Evolutionary conservation across 2,797 vertebrate genomes (phyloP).

Genomic region (Pempheris klunzingeri): DNA sequence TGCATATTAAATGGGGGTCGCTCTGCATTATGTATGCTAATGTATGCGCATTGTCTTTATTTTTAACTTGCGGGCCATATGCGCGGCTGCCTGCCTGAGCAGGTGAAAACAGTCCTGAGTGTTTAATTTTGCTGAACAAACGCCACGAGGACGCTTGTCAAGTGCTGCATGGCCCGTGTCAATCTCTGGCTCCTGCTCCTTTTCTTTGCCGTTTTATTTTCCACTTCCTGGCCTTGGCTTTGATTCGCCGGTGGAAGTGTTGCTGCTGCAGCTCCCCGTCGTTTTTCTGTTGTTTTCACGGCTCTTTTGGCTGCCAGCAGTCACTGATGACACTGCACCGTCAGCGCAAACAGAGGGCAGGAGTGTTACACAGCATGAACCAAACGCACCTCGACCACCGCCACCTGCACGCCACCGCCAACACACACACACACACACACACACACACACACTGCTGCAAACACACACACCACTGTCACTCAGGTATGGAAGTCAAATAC

Average conservation of each 20-base stretch:
- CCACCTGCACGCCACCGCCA: constrained; percentile 31
- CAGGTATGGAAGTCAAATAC: background rate
- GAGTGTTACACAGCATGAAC: constrained; percentile 53
- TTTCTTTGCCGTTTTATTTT: background rate
- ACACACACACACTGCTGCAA: background rate
- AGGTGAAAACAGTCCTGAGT: constrained; percentile 86
- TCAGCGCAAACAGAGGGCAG: constrained; percentile 70
- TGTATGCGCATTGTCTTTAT: constrained; percentile 95
- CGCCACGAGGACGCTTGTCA: constrained; percentile 75
- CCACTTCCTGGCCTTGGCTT: constrained; percentile 49
- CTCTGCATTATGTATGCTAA: constrained; percentile 93
- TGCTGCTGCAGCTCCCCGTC: constrained; percentile 33
- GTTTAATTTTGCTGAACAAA: constrained; percentile 86
- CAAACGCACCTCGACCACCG: constrained; percentile 49
- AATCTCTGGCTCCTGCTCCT: constrained; percentile 53
- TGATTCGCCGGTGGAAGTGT: constrained; percentile 71
- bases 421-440: background rate
- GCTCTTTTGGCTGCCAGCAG: constrained; percentile 46
- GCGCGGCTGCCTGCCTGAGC: constrained; percentile 87
- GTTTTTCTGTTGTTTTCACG: constrained; percentile 50
- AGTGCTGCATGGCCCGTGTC: constrained; percentile 69
- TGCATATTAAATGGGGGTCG: constrained; percentile 97
- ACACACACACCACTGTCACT: background rate
- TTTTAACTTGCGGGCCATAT: constrained; percentile 93
- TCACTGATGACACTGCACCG: constrained; percentile 60